Evolutionary conservation across 2,888 invertebrate species (phyloP).

Genomic region (Tyria jacobaeae): DNA sequence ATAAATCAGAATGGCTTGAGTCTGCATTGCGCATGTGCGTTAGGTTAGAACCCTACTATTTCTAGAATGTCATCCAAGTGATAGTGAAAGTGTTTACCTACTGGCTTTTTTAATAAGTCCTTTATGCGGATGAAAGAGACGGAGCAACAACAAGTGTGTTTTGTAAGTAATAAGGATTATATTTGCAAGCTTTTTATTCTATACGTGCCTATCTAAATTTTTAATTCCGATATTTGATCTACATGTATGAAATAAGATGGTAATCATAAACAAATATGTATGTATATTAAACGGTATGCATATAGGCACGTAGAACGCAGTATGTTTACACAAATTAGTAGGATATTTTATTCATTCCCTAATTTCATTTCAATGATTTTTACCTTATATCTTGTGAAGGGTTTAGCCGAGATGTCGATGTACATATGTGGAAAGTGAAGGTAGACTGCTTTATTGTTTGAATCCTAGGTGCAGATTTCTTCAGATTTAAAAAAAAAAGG

Average conservation of each 20-base stretch:
- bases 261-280: too few relatives aligned
- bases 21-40: conserved; percentile 63
- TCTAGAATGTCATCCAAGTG: conserved; percentile 34
- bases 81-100: conserved; percentile 36
- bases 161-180: conserved; percentile 37
- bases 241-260: too few relatives aligned
- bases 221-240: too few relatives aligned
- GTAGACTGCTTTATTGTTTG: too few relatives aligned
- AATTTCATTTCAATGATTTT: background rate
- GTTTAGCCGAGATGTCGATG: too few relatives aligned
- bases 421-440: too few relatives aligned
- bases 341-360: background rate
- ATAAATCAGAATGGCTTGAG: conserved; percentile 31
- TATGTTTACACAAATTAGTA: background rate
- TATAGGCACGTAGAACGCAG: too few relatives aligned
- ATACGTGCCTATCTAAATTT: too few relatives aligned
- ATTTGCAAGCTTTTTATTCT: too few relatives aligned
- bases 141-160: conserved; percentile 59
- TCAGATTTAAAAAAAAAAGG: too few relatives aligned
- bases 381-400: background rate
- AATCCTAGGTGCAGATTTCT: too few relatives aligned
- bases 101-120: conserved; percentile 39
- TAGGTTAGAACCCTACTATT: conserved; percentile 38
- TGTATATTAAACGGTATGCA: too few relatives aligned
- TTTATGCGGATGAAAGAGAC: conserved; percentile 43